Percentiles rank a stretch among this genome's conserved stretches.
Conservation (phyloP, 2,113 vertebrate genomes). For the Malaclemys terrapin region DNA sequence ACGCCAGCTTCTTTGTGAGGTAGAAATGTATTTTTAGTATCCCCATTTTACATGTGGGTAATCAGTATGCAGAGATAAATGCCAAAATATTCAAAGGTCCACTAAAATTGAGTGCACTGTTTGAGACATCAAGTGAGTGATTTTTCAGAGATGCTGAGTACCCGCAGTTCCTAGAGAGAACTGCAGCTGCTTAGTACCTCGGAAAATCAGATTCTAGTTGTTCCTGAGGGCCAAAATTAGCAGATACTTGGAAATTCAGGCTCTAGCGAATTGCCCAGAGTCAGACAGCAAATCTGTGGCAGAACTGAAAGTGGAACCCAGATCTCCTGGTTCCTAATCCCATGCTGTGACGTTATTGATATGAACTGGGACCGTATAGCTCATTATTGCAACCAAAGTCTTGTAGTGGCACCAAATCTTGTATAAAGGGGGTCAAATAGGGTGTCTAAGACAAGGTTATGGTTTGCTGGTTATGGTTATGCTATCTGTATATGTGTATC, state of each 20-base stretch:
- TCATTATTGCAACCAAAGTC: no score
- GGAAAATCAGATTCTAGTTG: neutral
- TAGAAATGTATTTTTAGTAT: fast-evolving
- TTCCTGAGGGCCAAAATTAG: neutral
- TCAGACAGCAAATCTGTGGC: neutral
- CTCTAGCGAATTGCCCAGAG: neutral
- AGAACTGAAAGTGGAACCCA: neutral
- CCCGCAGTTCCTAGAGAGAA: neutral
- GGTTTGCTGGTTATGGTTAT: no score
- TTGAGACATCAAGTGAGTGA: neutral
- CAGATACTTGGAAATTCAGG: neutral
- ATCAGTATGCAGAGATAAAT: neutral
- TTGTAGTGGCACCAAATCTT: no score
- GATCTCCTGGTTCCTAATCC: neutral
- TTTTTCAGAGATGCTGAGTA: neutral
- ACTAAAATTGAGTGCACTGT: neutral
- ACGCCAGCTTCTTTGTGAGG: neutral
- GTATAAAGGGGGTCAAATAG: no score
- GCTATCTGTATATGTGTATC: no score
- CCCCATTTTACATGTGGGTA: neutral
- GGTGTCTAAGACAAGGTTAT: no score
- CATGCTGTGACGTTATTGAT: no score
- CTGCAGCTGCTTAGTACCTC: neutral
- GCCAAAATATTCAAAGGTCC: neutral
- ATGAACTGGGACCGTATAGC: no score